Percentiles rank a stretch among this genome's conserved stretches.
phyloP scores from a whole-genome alignment of 2,113 vertebrate species.

The Hippopotamus amphibius region DNA sequence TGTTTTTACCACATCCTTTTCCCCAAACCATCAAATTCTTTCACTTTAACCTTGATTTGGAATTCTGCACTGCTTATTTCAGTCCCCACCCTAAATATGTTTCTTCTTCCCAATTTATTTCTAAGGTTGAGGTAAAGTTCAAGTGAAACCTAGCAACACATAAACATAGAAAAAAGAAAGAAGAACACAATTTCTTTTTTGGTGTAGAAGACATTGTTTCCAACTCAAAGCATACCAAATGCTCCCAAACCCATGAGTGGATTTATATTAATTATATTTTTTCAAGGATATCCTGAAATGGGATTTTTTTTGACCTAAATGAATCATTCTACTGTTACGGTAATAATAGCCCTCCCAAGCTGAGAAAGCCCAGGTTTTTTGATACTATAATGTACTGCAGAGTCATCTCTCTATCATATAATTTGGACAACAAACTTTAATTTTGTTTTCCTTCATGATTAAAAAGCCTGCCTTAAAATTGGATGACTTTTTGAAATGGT shows the following conservation, averaged over 20 bases:
- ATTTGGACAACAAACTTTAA: conserved; percentile 62
- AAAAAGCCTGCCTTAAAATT: conserved; percentile 33
- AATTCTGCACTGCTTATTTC: conserved; percentile 44
- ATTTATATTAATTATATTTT: conserved; percentile 60
- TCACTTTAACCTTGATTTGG: neutral
- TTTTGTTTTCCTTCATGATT: conserved; percentile 59
- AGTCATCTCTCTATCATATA: conserved; percentile 35
- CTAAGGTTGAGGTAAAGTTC: conserved; percentile 59
- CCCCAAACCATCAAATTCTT: conserved; percentile 8
- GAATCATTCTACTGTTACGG: conserved; percentile 23
- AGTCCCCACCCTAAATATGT: conserved; percentile 2
- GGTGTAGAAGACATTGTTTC: neutral
- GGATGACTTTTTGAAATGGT: conserved; percentile 42
- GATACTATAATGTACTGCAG: conserved; percentile 48
- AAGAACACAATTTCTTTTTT: conserved; percentile 1
- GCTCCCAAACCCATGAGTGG: neutral
- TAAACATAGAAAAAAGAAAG: neutral
- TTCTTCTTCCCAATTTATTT: conserved; percentile 65
- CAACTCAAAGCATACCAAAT: neutral
- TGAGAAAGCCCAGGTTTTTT: conserved; percentile 48
- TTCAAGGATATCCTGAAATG: conserved; percentile 44
- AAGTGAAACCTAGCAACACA: conserved; percentile 44
- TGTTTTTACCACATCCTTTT: conserved; percentile 44
- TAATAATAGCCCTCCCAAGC: neutral
- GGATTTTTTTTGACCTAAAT: conserved; percentile 21